Conservation (phyloP, 2,888 invertebrate genomes). For the Coelopa pilipes region DNA sequence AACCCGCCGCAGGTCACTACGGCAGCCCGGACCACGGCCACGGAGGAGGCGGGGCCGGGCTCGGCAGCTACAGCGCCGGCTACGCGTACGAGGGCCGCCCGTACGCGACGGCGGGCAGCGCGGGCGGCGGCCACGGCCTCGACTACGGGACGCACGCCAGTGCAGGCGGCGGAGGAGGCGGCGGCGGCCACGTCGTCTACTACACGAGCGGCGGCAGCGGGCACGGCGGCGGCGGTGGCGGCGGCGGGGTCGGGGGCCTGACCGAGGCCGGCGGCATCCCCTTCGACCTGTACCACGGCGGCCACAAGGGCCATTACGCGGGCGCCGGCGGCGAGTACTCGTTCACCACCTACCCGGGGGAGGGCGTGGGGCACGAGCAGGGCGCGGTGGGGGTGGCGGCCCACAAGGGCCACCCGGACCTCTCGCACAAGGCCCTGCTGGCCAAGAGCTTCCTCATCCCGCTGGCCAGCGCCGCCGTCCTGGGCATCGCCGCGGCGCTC, state of each 20-base stretch:
- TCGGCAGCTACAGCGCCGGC: constrained; percentile 32
- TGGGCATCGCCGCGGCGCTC: constrained; percentile 83
- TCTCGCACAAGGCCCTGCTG: constrained; percentile 58
- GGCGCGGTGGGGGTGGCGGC: constrained; percentile 46
- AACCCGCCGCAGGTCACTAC: constrained; percentile 51
- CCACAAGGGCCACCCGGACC: constrained; percentile 57
- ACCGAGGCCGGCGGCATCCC: constrained; percentile 47
- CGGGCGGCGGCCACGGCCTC: background rate
- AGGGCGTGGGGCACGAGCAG: constrained; percentile 48
- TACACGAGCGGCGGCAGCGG: constrained; percentile 38
- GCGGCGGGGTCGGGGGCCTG: constrained; percentile 17
- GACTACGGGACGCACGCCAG: background rate
- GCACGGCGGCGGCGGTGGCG: constrained; percentile 45
- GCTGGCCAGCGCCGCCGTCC: constrained; percentile 81
- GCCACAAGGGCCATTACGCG: constrained; percentile 49
- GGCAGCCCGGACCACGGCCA: constrained; percentile 43
- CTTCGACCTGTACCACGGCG: constrained; percentile 56
- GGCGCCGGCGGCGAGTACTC: constrained; percentile 56
- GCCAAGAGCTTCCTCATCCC: constrained; percentile 75
- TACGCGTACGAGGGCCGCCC: constrained; percentile 54
- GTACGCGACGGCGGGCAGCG: constrained; percentile 45
- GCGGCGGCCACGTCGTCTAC: constrained; percentile 37
- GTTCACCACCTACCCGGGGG: constrained; percentile 49
- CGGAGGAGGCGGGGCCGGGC: constrained; percentile 11
- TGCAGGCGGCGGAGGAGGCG: background rate